Base-by-base conservation (phyloP, 2,888 invertebrate species). In the Brachynemurus nebulosus region DNA sequence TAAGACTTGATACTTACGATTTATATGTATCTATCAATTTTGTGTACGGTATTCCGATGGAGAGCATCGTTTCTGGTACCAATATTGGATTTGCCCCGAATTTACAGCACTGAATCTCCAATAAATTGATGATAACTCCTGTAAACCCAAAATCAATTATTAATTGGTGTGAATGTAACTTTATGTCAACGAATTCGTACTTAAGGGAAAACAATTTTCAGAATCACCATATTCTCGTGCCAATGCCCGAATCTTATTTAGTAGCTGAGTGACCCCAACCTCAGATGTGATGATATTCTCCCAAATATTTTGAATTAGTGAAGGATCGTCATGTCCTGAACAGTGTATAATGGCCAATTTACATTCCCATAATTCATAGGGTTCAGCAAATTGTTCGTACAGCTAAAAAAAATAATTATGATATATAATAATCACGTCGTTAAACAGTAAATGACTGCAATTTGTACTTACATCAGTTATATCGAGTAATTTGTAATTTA, bases 271-370 rank as follows among this genome's bases (percentile, higher is more conserved):
- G 52, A 84, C 70, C 53, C 66, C 76, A 57, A 74, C 84, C 54
- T 59, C 74, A 44, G 67, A 63, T 42, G 72, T 66, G 47, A 85
- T 70, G 45, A 97, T 89, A 59, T 88, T 83, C 48, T 79, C 80
- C 95, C 96, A 96, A 42, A 95, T 83, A 45, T 80, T 81, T 64
- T 93, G 89, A 36, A 97, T 84, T 8, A 95, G 68, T 46, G 84
- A 70, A 0, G 80, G 76, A 61, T 97, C 95, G 55, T 85, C 83
- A 64, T 93, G 88, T 11, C 92, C 90, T 5, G 95, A 92, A 61
- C 92, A 93, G 55, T 93, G 86, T 38, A 97, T 80, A 50, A 98
- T 93, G 5, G 91, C 89, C 45, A 98, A 69, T 65, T 96, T 91
- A 62, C 91, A 88, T 65, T 95, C 93, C 78, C 89, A 85, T 34